Base-by-base conservation (phyloP, 2,888 invertebrate genomes). In the Meta bourneti region DNA sequence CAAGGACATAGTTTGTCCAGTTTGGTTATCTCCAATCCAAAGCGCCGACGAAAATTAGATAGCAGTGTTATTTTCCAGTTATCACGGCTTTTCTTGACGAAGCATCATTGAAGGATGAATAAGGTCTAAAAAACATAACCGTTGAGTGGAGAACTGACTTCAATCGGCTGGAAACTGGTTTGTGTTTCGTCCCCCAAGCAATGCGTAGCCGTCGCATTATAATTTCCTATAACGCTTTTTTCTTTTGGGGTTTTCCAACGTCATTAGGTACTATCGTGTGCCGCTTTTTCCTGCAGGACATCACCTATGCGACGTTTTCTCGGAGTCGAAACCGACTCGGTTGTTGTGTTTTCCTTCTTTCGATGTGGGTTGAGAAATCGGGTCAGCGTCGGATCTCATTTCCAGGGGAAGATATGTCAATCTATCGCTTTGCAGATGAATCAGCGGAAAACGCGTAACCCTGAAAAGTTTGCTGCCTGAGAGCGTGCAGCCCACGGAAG, bases 181-280 rank as follows among this genome's bases (percentile, higher is more conserved):
- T 89, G 71, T 19, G 52, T 11, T 83, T 89, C 83, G 78, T 74
- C 89, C 89, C 78, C 51, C 83, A 16, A 83, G 89, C 87, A 80
- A 61, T 61, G 7, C 8, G 79, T 61, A 61, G 48, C n/a, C 83
- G 83, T 74, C 74, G 20, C 72, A 52, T n/a, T 83, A 80, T 77
- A 69, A 81, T 81, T 72, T 74, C 83, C 74, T 74, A 54, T 19
- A 19, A 48, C 54, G 48, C 7, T 74, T 78, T 78, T 74, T 74
- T 1, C 6, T 51, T 19, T 34, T 81, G 51, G 7, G 54, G 20
- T 80, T 80, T n/a, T 16, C 11, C 4, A 34, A 54, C 52, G 79
- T 8, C 19, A 75, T 34, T 52, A 19, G 51, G 7, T 19, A 19
- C 77, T 77, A n/a, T 51, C 16, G 49, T 75, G 48, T 9, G 19